A percentile compares a stretch with the other conserved stretches of the same genome.
phyloP scores from a whole-genome alignment of 2,113 vertebrate genomes.

The Irena cyanogastra region DNA sequence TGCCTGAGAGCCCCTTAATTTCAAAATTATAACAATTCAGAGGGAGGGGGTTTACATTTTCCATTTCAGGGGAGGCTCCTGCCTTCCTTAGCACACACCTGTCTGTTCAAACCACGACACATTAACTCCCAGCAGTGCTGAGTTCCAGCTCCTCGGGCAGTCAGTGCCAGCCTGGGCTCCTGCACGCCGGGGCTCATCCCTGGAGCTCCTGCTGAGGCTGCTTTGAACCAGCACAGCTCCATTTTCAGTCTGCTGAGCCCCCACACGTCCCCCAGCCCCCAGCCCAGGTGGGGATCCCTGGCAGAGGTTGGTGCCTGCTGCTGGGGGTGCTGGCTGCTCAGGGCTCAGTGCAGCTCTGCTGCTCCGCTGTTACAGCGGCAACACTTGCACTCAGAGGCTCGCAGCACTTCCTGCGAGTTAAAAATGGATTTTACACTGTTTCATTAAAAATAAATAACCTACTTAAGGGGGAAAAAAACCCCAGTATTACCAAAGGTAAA shows the following conservation, averaged over 20 bases:
- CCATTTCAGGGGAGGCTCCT: background rate
- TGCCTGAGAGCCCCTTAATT: background rate
- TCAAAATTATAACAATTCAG: background rate
- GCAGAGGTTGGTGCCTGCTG: background rate
- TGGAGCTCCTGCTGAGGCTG: background rate
- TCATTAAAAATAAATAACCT: constrained; percentile 42
- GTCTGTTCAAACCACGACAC: background rate
- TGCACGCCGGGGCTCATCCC: background rate
- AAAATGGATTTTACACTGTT: background rate
- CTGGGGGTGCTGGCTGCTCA: background rate
- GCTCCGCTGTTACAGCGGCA: background rate
- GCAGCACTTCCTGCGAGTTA: background rate
- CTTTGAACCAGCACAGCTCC: fast-evolving
- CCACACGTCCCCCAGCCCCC: background rate
- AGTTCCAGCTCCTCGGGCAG: background rate
- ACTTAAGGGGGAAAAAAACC: background rate
- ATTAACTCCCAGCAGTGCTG: background rate
- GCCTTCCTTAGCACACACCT: background rate
- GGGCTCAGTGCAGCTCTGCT: background rate
- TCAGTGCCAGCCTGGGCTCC: background rate
- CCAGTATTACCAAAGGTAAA: constrained; percentile 27
- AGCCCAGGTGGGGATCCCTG: background rate
- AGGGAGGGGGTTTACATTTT: background rate
- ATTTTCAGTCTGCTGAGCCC: background rate
- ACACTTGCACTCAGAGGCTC: background rate